phyloP scores from a whole-genome alignment of 2,888 invertebrate genomes.

The Galerucella pusilla region DNA sequence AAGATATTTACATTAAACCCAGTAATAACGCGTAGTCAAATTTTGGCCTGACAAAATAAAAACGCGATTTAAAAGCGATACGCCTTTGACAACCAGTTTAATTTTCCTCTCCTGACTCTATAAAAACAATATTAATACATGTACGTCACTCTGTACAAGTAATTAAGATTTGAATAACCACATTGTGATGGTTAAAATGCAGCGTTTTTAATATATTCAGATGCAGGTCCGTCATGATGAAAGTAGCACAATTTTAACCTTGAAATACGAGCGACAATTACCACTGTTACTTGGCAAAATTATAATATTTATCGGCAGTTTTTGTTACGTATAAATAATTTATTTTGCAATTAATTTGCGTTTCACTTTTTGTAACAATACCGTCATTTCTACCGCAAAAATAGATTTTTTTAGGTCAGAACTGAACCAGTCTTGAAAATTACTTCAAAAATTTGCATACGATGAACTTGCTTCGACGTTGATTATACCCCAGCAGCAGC shows the following conservation, averaged over 20 bases:
- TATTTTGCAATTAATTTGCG: not conserved
- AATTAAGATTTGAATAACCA: not conserved
- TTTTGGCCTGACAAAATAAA: too few relatives aligned
- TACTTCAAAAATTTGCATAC: too few relatives aligned
- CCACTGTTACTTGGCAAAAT: not conserved
- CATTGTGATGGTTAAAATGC: not conserved
- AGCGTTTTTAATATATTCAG: not conserved
- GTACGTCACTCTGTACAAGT: not conserved
- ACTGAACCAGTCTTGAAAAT: not conserved
- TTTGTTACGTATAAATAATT: slow-evolving; percentile 4
- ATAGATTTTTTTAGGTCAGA: not conserved
- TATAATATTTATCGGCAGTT: slow-evolving; percentile 1
- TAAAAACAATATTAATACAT: not conserved
- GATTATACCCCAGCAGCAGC: too few relatives aligned
- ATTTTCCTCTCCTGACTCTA: not conserved
- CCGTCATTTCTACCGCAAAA: not conserved
- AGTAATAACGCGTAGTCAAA: too few relatives aligned
- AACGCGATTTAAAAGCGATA: too few relatives aligned
- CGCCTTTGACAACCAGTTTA: too few relatives aligned
- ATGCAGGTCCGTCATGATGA: slow-evolving; percentile 2
- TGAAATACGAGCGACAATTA: not conserved
- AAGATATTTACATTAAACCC: too few relatives aligned
- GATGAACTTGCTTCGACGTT: too few relatives aligned
- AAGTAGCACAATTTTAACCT: slow-evolving; percentile 2
- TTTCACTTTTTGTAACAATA: not conserved